Base-by-base conservation (phyloP, 2,888 invertebrate genomes). In the Trachelus stipa region DNA sequence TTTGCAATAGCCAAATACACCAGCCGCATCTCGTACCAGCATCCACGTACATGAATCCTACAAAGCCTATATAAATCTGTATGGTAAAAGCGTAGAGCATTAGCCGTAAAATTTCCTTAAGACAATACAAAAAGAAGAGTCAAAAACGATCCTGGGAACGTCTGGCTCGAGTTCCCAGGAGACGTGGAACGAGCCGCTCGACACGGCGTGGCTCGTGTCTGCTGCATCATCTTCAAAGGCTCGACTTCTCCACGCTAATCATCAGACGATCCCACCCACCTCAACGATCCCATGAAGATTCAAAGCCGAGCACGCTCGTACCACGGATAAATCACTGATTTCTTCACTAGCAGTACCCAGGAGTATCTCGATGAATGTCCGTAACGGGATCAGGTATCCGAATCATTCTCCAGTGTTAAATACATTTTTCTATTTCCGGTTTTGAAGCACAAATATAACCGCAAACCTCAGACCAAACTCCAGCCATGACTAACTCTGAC, bases 241-340 rank as follows among this genome's bases (percentile, higher is more conserved):
- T 80, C 77, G 79, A 77, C 79, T 83, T 79, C 83, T 83, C 83
- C 83, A 81, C 80, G 79, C 83, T 83, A 83, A 84, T 84, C 82
- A 82, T 78, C 76, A 76, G 77, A 23, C 78, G 78, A 84, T 81
- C 79, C 79, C 79, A 84, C 83, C 83, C 82, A 81, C 82, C 82
- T 31, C 31, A 34, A 71, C 33, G 31, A 56, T 56, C 56, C 56
- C 56, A 56, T 56, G 56, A 56, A 56, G 56, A 56, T 56, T 56
- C 56, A 56, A 56, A 56, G 56, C 56, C 56, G 56, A 56, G 56
- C 56, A 56, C 56, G 56, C 56, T 56, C 56, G 23, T 56, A 56
- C 56, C 56, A 56, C 56, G 56, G 56, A 56, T 23, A 56, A 23
- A 56, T 56, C 9, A 23, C 56, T 56, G 56, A 56, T 56, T 56